Evolutionary conservation across 2,797 vertebrate genomes (phyloP).

Genomic region (Smutsia temminckii): DNA sequence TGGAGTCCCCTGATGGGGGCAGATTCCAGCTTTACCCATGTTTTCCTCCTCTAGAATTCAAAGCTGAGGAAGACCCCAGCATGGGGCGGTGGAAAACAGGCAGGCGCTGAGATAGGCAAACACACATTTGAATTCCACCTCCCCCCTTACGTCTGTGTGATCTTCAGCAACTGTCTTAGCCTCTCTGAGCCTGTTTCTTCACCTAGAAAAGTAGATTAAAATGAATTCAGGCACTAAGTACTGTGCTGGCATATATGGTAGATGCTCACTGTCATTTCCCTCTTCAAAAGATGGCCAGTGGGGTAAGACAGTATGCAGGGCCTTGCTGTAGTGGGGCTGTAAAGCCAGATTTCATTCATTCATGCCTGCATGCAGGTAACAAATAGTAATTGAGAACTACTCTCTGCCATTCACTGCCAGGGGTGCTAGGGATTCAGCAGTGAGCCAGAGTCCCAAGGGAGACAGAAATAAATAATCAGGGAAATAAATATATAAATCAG

Average conservation of each 20-base stretch:
- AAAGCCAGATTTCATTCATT: background rate
- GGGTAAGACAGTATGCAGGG: no score
- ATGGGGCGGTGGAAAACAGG: background rate
- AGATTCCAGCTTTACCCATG: slow-evolving; percentile 7
- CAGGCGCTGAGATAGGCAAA: background rate
- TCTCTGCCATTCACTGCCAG: background rate
- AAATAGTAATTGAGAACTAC: background rate
- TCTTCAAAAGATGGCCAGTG: background rate
- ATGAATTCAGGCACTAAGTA: fast-evolving
- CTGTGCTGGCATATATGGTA: fast-evolving
- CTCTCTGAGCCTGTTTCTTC: background rate
- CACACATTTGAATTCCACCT: fast-evolving
- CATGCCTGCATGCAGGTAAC: background rate
- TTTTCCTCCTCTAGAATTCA: background rate
- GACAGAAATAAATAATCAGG: background rate
- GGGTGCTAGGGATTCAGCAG: background rate
- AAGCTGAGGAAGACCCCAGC: background rate
- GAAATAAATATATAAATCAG: background rate
- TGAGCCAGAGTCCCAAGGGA: background rate
- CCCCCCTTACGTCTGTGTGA: background rate
- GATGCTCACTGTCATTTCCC: background rate
- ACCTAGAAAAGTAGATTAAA: background rate
- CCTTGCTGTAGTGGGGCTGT: background rate
- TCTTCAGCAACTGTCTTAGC: background rate
- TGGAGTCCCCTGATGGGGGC: background rate